Evolutionary conservation across 2,888 invertebrate species (phyloP).

Genomic region (Acleris laterana): DNA sequence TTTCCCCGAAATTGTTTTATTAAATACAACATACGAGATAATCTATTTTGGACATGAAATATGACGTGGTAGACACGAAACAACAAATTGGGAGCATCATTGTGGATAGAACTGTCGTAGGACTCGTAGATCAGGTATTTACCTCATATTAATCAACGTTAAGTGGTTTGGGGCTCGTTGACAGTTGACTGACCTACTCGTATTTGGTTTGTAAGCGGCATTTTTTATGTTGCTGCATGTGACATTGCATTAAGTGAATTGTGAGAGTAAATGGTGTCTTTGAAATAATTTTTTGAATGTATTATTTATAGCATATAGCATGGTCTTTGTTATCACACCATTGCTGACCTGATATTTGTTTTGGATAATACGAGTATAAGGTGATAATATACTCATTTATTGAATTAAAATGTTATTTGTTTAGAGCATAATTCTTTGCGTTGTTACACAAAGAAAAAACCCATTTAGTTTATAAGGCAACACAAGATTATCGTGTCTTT

Average conservation of each 20-base stretch:
- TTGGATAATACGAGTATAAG: no score
- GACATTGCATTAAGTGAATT: slow-evolving; percentile 7
- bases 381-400: no score
- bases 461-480: no score
- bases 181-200: slow-evolving; percentile 23
- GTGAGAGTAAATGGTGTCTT: not conserved
- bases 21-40: slow-evolving; percentile 23
- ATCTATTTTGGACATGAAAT: slow-evolving; percentile 25
- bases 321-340: no score
- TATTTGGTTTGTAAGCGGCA: slow-evolving; percentile 10
- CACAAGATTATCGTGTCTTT: no score
- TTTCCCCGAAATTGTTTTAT: slow-evolving; percentile 14
- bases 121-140: slow-evolving; percentile 17
- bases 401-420: no score
- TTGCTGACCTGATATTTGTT: no score
- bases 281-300: not conserved
- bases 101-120: not conserved
- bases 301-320: not conserved
- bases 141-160: slow-evolving; percentile 23
- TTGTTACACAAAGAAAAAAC: no score
- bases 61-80: slow-evolving; percentile 24
- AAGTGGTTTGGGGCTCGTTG: slow-evolving; percentile 14
- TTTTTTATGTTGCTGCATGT: slow-evolving; percentile 15
- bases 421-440: no score
- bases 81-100: slow-evolving; percentile 18